These are phyloP conservation scores for Caenorhabditis angaria DNA, from an alignment of 2,888 invertebrate genomes.

Conservation along the genomic window DNA sequence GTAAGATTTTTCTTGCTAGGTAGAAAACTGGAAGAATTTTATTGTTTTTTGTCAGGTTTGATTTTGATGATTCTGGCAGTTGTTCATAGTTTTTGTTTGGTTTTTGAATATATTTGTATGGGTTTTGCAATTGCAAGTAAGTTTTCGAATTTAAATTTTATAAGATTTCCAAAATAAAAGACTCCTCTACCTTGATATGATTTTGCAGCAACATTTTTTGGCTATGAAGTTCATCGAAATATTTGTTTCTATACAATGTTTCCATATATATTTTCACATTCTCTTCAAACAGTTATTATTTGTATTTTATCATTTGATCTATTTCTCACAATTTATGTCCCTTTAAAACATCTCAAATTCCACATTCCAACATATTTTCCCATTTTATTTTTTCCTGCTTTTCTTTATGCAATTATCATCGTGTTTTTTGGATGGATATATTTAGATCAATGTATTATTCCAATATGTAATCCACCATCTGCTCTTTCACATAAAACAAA, in stretches of 20 bases:
- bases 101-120: slow-evolving; percentile 25
- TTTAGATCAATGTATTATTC: slow-evolving; percentile 11
- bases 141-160: not conserved
- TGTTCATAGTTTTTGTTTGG: slow-evolving; percentile 24
- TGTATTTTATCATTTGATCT: slow-evolving; percentile 25
- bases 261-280: slow-evolving; percentile 22
- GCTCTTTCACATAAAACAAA: not conserved
- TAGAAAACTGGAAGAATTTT: not conserved
- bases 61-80: slow-evolving; percentile 18
- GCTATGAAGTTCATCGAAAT: slow-evolving; percentile 12
- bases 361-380: slow-evolving; percentile 13
- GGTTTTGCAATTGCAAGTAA: slow-evolving; percentile 21
- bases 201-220: slow-evolving; percentile 22
- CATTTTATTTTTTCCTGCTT: slow-evolving; percentile 3
- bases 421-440: slow-evolving; percentile 1
- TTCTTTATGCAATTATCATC: slow-evolving; percentile 18
- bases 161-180: not conserved
- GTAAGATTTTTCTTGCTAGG: slow-evolving; percentile 19
- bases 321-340: slow-evolving; percentile 17
- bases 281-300: slow-evolving; percentile 30
- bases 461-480: slow-evolving; percentile 1
- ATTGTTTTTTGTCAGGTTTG: slow-evolving; percentile 13
- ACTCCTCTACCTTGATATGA: not conserved
- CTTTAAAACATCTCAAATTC: slow-evolving; percentile 16
- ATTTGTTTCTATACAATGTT: slow-evolving; percentile 26